Conservation (phyloP, 2,888 invertebrate species). For the Mesochorus sp. region DNA sequence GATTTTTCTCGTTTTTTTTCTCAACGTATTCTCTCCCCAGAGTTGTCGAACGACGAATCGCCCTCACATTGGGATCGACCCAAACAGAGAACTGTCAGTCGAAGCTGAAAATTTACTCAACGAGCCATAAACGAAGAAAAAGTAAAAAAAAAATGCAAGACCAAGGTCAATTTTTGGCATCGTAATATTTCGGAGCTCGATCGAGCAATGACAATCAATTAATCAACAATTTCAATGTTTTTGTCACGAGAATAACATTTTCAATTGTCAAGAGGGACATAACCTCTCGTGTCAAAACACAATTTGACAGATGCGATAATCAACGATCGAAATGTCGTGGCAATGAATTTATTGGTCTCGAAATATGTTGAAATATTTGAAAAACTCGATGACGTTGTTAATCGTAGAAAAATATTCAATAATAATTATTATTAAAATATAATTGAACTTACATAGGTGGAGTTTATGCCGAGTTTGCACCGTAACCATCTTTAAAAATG, state of each 20-base stretch:
- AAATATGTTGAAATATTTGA: neutral
- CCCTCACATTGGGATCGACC: too few relatives aligned
- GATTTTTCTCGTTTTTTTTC: too few relatives aligned
- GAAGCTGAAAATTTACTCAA: too few relatives aligned
- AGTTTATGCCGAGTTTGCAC: conserved; percentile 58
- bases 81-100: too few relatives aligned
- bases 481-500: conserved; percentile 37
- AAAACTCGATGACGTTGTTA: neutral
- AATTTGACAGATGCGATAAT: conserved; percentile 7
- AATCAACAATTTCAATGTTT: neutral
- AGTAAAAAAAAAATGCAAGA: too few relatives aligned
- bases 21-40: too few relatives aligned
- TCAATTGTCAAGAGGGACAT: too few relatives aligned
- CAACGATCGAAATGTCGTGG: neutral
- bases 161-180: too few relatives aligned
- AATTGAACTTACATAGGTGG: conserved; percentile 53
- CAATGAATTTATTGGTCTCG: neutral
- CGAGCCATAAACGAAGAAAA: too few relatives aligned
- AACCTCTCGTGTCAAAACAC: too few relatives aligned
- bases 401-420: conserved; percentile 16
- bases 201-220: neutral
- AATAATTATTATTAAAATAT: conserved; percentile 39
- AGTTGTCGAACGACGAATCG: too few relatives aligned
- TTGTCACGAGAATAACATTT: neutral
- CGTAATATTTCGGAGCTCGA: too few relatives aligned